phyloP scores from a whole-genome alignment of 2,888 invertebrate species.

The Desoria tigrina region DNA sequence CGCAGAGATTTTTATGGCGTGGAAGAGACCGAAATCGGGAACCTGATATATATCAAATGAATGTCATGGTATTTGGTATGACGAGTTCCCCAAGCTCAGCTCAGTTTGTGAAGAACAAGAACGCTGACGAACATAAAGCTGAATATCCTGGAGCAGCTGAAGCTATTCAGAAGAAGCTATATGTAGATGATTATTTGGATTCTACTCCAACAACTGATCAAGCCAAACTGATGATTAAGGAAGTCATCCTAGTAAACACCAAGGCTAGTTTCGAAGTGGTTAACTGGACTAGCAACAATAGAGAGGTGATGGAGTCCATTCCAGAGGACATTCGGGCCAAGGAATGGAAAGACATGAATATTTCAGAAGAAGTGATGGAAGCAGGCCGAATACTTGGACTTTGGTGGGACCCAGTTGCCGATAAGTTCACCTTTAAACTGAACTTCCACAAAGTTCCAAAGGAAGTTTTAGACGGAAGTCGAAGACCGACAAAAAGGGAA shows the following conservation, averaged over 20 bases:
- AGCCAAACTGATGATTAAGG: neutral
- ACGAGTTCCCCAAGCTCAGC: no score
- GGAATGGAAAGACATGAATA: neutral
- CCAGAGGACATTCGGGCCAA: neutral
- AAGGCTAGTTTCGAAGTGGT: neutral
- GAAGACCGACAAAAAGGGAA: neutral
- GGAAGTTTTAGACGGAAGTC: neutral
- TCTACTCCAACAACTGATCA: neutral
- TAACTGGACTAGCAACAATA: neutral
- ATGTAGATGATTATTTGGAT: constrained; percentile 1
- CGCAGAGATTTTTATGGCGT: no score
- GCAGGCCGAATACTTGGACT: neutral
- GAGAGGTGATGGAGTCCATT: neutral
- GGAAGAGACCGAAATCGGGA: no score
- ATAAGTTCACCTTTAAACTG: neutral
- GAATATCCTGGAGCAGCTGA: neutral
- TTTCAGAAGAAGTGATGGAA: neutral
- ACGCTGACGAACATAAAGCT: neutral
- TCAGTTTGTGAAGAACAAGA: no score
- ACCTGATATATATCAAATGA: no score
- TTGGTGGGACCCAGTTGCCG: neutral
- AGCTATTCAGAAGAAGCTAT: neutral
- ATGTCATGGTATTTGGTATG: no score
- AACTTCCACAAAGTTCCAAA: constrained; percentile 1
- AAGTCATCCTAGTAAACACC: neutral